Conservation (phyloP, 2,113 vertebrate species). For the Coptodon bakossiorum region DNA sequence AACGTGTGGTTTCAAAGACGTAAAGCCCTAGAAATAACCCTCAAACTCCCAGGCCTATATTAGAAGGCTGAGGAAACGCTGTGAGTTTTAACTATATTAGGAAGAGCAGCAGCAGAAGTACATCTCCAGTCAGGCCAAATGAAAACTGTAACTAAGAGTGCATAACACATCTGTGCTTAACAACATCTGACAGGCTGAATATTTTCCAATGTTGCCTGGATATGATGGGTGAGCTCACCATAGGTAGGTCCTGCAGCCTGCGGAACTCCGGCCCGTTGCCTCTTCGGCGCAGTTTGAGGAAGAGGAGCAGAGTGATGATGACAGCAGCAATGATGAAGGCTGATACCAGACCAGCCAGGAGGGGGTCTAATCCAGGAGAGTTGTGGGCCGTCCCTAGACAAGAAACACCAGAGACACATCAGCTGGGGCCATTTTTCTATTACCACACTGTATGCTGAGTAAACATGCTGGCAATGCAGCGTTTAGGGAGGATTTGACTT, state of each 20-base stretch:
- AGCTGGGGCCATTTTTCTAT: background rate
- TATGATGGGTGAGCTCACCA: constrained; percentile 60
- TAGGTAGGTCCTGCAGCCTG: constrained; percentile 80
- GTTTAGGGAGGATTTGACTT: background rate
- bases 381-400: background rate
- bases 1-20: background rate
- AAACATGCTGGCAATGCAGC: background rate
- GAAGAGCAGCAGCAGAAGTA: background rate
- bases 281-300: constrained; percentile 79
- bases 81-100: background rate
- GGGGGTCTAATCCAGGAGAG: constrained; percentile 68
- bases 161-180: background rate
- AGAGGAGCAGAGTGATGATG: constrained; percentile 79
- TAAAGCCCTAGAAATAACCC: background rate
- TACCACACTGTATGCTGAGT: background rate
- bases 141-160: background rate
- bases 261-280: constrained; percentile 78
- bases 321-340: constrained; percentile 78
- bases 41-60: background rate
- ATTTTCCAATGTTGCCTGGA: background rate
- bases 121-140: background rate
- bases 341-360: constrained; percentile 79
- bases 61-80: background rate
- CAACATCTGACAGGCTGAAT: background rate
- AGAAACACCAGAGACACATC: background rate